Evolutionary conservation across 2,888 invertebrate species (phyloP), one percentile per base, ranked within the genome.

Genomic region (Myopa tessellatipennis): DNA sequence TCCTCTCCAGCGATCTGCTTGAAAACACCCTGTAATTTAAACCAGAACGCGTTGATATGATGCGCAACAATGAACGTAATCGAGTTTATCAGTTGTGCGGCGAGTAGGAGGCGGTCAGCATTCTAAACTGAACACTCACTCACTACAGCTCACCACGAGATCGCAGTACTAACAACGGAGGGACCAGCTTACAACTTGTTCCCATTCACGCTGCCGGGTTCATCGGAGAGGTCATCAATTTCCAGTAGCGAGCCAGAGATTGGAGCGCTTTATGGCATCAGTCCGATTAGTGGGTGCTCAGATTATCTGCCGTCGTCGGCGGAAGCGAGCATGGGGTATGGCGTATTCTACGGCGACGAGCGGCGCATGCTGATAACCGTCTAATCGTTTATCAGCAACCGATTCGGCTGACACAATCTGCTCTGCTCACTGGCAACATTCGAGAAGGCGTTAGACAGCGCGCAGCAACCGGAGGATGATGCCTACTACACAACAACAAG

Each of bases 161-260:
- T 16, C 58, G n/a, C 16, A n/a, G 6, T n/a, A 6, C 6, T n/a
- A n/a, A n/a, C 58, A 12, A 68, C 45, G 18, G 6, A 18, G 34
- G 26, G 34, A 69, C 60, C 73, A 18, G 55, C 60, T 18, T 18
- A 34, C 60, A 18, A 40, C 45, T 38, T 38, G 61, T 26, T 73
- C 50, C 63, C 61, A 18, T 73, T 73, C 18, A 34, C 45, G 73
- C 63, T 36, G 60, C 61, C 73, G 63, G 40, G 72, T 73, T 73
- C 73, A 73, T 26, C 26, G 45, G 34, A 26, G 18, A 34, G 61
- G 61, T 73, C 73, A 73, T 73, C 63, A 73, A 73, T 73, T 73
- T 73, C 61, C 63, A 61, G 16, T 63, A 14, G n/a, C 36, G 34
- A 55, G 18, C 50, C 40, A 26, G 34, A 45, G 50, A 61, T 73